phyloP scores from a whole-genome alignment of 2,113 vertebrate genomes.

The Parus major region DNA sequence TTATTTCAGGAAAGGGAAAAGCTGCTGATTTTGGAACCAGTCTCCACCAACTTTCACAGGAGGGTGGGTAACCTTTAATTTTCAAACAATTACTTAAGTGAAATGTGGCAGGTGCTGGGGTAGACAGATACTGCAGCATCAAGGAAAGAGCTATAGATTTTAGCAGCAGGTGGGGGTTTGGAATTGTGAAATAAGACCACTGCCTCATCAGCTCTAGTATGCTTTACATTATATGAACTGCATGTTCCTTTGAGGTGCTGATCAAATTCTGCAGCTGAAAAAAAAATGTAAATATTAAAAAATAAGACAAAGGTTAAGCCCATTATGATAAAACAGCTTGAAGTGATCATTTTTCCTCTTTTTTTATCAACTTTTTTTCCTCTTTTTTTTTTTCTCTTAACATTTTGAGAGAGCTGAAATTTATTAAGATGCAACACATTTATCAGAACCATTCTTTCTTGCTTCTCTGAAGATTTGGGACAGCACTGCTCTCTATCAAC shows the following conservation, averaged over 20 bases:
- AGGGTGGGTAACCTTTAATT: constrained; percentile 34
- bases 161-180: constrained; percentile 3
- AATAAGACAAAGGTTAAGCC: not conserved
- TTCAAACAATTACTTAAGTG: constrained; percentile 32
- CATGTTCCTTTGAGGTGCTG: not conserved
- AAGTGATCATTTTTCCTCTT: not conserved
- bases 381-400: not conserved
- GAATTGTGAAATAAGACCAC: not conserved
- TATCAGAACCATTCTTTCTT: not conserved
- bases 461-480: not conserved
- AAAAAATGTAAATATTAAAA: not conserved
- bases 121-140: not conserved
- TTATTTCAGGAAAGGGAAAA: constrained; percentile 45
- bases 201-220: not conserved
- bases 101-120: not conserved
- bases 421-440: not conserved
- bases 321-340: not conserved
- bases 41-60: not conserved
- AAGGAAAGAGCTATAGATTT: constrained; percentile 17
- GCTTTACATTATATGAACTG: not conserved
- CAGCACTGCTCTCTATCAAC: not conserved
- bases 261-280: constrained; percentile 14
- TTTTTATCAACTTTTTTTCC: not conserved
- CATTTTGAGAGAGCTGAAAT: not conserved
- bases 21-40: constrained; percentile 2